Conservation (phyloP, 1,140 invertebrate genomes). For the Heliothis subflexa region DNA sequence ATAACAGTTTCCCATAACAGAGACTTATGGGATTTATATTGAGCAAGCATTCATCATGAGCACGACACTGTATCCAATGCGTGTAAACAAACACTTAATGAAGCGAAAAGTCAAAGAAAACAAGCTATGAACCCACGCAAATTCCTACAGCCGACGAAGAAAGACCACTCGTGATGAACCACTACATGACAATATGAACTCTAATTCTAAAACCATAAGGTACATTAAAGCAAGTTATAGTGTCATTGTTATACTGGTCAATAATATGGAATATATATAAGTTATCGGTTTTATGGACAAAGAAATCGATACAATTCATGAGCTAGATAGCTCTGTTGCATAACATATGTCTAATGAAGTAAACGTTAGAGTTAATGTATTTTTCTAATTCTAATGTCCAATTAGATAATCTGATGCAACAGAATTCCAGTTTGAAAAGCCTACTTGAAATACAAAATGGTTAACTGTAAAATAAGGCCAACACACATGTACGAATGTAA, state of each 20-base stretch:
- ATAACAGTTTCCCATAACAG: conserved; percentile 76
- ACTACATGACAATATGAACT: background rate
- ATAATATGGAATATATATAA: conserved; percentile 20
- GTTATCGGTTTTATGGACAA: conserved; percentile 30
- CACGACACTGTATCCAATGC: conserved; percentile 65
- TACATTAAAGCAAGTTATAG: background rate
- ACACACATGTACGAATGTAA: conserved; percentile 23
- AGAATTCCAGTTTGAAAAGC: background rate
- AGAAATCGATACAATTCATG: conserved; percentile 26
- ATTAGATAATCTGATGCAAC: background rate
- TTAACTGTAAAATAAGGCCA: conserved; percentile 18
- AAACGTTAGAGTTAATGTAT: background rate
- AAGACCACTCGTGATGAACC: conserved; percentile 1
- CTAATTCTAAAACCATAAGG: background rate
- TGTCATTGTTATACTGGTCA: background rate
- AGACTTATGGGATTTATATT: conserved; percentile 60
- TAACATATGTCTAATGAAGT: background rate
- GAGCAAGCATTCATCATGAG: conserved; percentile 69
- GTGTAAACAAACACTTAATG: conserved; percentile 79
- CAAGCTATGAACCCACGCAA: conserved; percentile 69
- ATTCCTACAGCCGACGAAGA: conserved; percentile 54
- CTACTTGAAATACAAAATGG: background rate
- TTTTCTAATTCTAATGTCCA: background rate
- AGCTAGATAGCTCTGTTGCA: background rate
- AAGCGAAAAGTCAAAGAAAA: conserved; percentile 77